Conservation (phyloP, 2,113 vertebrate genomes). For the Gambusia holbrooki region DNA sequence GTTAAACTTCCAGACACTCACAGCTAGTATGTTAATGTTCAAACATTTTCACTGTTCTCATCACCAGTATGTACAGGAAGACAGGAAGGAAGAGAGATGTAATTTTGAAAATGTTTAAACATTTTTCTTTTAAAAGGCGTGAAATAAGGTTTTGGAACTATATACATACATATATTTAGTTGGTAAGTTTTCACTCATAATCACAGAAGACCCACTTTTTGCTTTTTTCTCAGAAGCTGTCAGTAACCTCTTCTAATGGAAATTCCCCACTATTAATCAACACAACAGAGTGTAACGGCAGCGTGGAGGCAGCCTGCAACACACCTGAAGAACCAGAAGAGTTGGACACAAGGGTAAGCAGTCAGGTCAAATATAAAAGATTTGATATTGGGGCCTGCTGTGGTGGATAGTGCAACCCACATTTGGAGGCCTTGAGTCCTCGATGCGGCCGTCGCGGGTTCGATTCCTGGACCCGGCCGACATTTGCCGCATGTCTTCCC, state of each 20-base stretch:
- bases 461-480: too few relatives aligned
- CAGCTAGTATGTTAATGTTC: background rate
- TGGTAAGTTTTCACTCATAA: background rate
- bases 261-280: slow-evolving; percentile 88
- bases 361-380: background rate
- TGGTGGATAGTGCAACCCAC: too few relatives aligned
- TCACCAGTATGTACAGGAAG: background rate
- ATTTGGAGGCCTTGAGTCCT: too few relatives aligned
- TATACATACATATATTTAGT: background rate
- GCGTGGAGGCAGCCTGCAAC: slow-evolving; percentile 81
- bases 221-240: slow-evolving; percentile 81
- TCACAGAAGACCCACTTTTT: slow-evolving; percentile 1
- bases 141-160: background rate
- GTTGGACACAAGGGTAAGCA: slow-evolving; percentile 83
- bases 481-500: too few relatives aligned
- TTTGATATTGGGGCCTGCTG: too few relatives aligned
- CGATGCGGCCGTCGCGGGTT: too few relatives aligned
- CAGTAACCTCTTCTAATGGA: slow-evolving; percentile 85
- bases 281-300: slow-evolving; percentile 90
- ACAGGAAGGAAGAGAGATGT: background rate
- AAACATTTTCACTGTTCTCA: background rate
- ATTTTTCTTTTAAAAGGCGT: background rate
- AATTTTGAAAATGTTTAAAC: background rate
- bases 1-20: slow-evolving; percentile 46
- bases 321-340: slow-evolving; percentile 87